Conservation (phyloP, 2,888 invertebrate species). For the Chloroclystis v-ata region DNA sequence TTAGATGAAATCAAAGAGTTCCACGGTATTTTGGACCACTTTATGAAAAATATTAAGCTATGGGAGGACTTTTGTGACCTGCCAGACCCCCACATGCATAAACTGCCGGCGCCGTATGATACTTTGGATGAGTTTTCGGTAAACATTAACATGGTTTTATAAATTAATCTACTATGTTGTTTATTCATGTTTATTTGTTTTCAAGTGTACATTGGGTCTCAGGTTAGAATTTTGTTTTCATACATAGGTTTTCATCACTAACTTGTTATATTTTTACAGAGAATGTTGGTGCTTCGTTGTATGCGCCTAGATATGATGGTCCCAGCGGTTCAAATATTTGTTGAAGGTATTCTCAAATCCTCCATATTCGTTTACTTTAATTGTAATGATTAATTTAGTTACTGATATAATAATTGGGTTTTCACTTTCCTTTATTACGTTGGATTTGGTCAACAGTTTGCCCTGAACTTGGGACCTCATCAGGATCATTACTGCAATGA, state of each 20-base stretch:
- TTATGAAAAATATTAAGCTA: slow-evolving; percentile 67
- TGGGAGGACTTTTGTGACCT: slow-evolving; percentile 90
- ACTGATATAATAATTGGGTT: too few relatives aligned
- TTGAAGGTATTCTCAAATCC: slow-evolving; percentile 64
- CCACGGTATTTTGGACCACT: slow-evolving; percentile 82
- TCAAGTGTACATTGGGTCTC: too few relatives aligned
- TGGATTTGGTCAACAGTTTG: too few relatives aligned
- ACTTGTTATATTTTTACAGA: slow-evolving; percentile 64
- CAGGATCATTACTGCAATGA: too few relatives aligned
- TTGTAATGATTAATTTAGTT: too few relatives aligned
- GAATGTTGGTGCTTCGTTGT: slow-evolving; percentile 86
- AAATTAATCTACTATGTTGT: too few relatives aligned
- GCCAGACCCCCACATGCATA: slow-evolving; percentile 83
- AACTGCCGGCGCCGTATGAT: slow-evolving; percentile 81
- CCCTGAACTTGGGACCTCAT: too few relatives aligned
- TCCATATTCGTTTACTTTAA: too few relatives aligned
- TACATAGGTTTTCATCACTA: not conserved
- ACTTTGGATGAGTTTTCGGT: not conserved
- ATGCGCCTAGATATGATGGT: slow-evolving; percentile 93
- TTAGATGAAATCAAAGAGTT: slow-evolving; percentile 66
- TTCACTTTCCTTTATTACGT: too few relatives aligned
- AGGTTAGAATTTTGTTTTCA: too few relatives aligned
- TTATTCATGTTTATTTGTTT: too few relatives aligned
- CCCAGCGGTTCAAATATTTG: slow-evolving; percentile 85
- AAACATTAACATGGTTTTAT: not conserved